Base-by-base conservation (phyloP, 2,888 invertebrate genomes). In the Melanotus villosus region DNA sequence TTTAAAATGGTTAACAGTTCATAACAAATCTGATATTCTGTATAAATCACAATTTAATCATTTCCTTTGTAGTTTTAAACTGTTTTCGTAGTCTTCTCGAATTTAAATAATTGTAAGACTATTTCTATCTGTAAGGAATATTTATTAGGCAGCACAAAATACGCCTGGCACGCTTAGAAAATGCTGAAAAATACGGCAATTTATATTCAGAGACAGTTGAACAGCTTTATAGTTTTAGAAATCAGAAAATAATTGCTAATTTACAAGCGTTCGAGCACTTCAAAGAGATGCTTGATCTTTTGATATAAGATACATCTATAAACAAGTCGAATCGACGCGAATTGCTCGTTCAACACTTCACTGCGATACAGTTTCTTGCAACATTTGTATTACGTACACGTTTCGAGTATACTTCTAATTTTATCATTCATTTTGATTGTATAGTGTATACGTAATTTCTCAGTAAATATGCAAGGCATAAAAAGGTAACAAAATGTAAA, bases 261-360 rank as follows among this genome's bases (percentile, higher is more conserved):
- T 74, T 71, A 74, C 68, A 73, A 70, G 71, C 73, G 59, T 59
- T 68, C 63, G 65, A 64, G 57, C 62, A 73, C 71, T 74, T 73
- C 73, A 75, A 75, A 73, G 63, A 43, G 38, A 38, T 52, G 38
- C 62, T 56, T 64, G 66, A 71, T 56, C 73, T 70, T 73, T 75
- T 75, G 74, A 75, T 73, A 74, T 72, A 56, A 68, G 70, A 75
- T 73, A 67, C 73, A 41, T 66, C 60, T 59, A 73, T 75, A 75
- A 75, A 75, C 60, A 70, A 72, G 73, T 73, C 75, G 70, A 45
- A 59, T 57, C 56, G 56, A 67, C 64, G 69, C 66, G 45, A 65
- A 60, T 70, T 65, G 59, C 41, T 68, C 74, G 67, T 72, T 72
- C 70, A 72, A 72, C 69, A 63, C 18, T 50, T 14, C 14, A n/a